These are phyloP conservation scores for Ephydatia muelleri DNA, from an alignment of 37 sponge, comb jelly and placozoan genomes.

Conservation along the genomic window DNA sequence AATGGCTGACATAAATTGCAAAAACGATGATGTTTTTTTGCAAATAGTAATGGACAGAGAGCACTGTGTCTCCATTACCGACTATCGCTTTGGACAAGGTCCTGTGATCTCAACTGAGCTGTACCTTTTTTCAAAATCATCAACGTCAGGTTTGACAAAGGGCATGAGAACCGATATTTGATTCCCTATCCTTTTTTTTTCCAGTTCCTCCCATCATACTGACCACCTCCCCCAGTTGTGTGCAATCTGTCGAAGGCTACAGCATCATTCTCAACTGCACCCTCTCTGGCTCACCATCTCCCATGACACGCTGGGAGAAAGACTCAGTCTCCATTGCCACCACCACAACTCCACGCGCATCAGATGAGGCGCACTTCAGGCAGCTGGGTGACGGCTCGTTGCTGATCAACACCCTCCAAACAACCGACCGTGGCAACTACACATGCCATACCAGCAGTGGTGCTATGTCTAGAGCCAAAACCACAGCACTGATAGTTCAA, in stretches of 20 bases:
- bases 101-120: not conserved
- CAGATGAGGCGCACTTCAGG: not conserved
- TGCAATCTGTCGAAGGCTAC: conserved; percentile 17
- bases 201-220: not conserved
- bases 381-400: not conserved
- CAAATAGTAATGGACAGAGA: not conserved
- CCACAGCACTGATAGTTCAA: not conserved
- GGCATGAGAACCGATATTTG: not conserved
- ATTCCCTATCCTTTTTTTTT: not conserved
- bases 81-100: not conserved
- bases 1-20: not conserved
- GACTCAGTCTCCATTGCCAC: not conserved
- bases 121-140: not conserved
- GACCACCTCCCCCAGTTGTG: conserved; percentile 5
- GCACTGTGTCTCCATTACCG: not conserved
- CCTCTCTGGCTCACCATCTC: not conserved
- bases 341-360: not conserved
- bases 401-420: not conserved
- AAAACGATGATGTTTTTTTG: not conserved
- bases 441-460: not conserved
- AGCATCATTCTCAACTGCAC: conserved; percentile 24
- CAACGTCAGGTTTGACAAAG: not conserved
- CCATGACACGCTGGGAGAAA: conserved; percentile 14
- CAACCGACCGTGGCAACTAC: not conserved
- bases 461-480: not conserved